Evolutionary conservation across 2,888 invertebrate genomes (phyloP).

Genomic region (Erpobdella octoculata): DNA sequence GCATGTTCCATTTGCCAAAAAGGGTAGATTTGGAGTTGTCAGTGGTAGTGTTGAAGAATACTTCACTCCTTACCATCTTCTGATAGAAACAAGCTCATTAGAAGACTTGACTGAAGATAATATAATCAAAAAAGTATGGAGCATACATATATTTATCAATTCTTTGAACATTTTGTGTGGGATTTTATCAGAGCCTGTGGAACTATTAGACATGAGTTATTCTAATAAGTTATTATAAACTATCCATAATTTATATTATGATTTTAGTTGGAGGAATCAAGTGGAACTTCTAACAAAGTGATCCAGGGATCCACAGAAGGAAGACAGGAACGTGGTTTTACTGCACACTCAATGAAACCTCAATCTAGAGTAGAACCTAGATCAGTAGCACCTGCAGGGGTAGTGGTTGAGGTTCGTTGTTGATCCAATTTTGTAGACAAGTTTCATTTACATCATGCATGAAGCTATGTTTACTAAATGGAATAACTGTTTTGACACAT

Average conservation of each 20-base stretch:
- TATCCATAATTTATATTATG: background rate
- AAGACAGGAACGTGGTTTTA: conserved; percentile 47
- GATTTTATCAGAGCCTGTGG: background rate
- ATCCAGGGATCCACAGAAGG: conserved; percentile 40
- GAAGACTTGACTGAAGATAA: conserved; percentile 45
- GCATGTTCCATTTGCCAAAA: conserved; percentile 44
- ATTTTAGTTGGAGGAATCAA: conserved; percentile 44
- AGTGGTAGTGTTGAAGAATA: conserved; percentile 45
- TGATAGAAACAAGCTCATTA: conserved; percentile 43
- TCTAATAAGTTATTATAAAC: background rate
- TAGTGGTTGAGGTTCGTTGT: conserved; percentile 38
- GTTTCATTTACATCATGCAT: background rate
- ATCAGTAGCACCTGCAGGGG: conserved; percentile 42
- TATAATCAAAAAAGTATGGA: conserved; percentile 38
- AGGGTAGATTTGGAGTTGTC: conserved; percentile 48
- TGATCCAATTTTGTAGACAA: background rate
- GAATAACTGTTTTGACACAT: background rate
- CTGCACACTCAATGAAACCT: conserved; percentile 34
- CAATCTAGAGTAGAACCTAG: conserved; percentile 24
- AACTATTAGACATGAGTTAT: background rate
- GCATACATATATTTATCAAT: background rate
- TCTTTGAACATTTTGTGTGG: background rate
- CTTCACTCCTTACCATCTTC: conserved; percentile 45
- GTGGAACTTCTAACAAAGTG: conserved; percentile 48
- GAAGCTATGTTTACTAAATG: background rate